Percentiles rank a stretch among this genome's conserved stretches.
Evolutionary conservation across 2,113 vertebrate genomes (phyloP).

Genomic region (Daubentonia madagascariensis): DNA sequence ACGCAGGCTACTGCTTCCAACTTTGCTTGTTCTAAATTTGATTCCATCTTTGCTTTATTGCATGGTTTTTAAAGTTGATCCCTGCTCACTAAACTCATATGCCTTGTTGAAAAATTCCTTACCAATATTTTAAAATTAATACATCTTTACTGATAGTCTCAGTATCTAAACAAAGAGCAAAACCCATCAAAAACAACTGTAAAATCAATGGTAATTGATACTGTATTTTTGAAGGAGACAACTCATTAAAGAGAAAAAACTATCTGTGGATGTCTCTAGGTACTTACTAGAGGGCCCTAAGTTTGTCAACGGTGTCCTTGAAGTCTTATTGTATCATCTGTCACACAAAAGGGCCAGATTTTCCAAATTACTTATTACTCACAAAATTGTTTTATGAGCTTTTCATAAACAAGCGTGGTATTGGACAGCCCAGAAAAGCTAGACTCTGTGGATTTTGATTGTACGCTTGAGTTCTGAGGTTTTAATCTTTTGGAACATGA

Average conservation of each 20-base stretch:
- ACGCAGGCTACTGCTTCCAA: background rate
- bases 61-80: background rate
- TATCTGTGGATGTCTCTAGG: background rate
- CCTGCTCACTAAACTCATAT: background rate
- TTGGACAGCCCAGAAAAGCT: background rate
- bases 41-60: background rate
- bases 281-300: background rate
- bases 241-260: background rate
- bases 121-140: background rate
- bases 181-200: background rate
- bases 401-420: background rate
- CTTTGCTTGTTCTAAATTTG: background rate
- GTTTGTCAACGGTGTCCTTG: background rate
- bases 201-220: background rate
- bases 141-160: background rate
- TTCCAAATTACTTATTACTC: background rate
- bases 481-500: background rate
- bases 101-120: background rate
- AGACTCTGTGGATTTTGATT: background rate
- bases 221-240: background rate
- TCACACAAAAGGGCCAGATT: background rate
- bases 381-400: background rate
- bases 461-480: background rate
- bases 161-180: background rate
- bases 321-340: background rate